Percentiles rank a stretch among this genome's conserved stretches.
Evolutionary conservation across 2,888 invertebrate genomes (phyloP).

Genomic region (Drosophila setosimentum): DNA sequence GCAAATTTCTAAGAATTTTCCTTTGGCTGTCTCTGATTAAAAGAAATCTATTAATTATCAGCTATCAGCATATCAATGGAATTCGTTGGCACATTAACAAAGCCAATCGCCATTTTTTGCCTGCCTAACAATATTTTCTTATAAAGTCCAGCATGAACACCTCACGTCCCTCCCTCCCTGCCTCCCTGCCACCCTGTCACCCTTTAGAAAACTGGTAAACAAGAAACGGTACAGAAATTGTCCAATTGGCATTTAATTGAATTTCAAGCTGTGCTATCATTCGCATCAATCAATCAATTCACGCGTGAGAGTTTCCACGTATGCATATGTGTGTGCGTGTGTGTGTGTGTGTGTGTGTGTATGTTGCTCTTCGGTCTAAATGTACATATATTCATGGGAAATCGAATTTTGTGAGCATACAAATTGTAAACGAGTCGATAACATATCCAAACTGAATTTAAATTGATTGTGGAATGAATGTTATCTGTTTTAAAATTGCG

Average conservation of each 20-base stretch:
- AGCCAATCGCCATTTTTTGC: slow-evolving; percentile 51
- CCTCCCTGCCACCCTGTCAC: rapidly evolving
- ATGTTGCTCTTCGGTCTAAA: slow-evolving; percentile 11
- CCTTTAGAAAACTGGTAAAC: not conserved
- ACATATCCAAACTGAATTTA: not conserved
- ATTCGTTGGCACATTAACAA: slow-evolving; percentile 30
- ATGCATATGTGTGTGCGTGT: not conserved
- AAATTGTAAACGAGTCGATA: not conserved
- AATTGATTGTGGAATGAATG: not conserved
- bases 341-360: not conserved
- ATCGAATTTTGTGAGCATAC: not conserved
- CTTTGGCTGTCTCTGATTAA: slow-evolving; percentile 59
- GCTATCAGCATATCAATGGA: slow-evolving; percentile 55
- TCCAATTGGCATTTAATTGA: slow-evolving; percentile 61
- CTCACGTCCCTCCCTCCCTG: rapidly evolving
- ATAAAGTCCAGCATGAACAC: not conserved
- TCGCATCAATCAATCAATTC: slow-evolving; percentile 36
- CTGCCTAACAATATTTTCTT: not conserved
- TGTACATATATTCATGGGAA: slow-evolving; percentile 15
- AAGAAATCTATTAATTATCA: slow-evolving; percentile 74
- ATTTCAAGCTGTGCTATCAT: slow-evolving; percentile 40
- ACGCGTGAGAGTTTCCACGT: not conserved
- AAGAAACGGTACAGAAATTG: slow-evolving; percentile 40
- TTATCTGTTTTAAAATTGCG: not conserved
- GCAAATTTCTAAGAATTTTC: slow-evolving; percentile 65